A percentile compares a stretch with the other conserved stretches of the same genome.
phyloP scores from a whole-genome alignment of 1,140 invertebrate species.

The Aphis craccivora region DNA sequence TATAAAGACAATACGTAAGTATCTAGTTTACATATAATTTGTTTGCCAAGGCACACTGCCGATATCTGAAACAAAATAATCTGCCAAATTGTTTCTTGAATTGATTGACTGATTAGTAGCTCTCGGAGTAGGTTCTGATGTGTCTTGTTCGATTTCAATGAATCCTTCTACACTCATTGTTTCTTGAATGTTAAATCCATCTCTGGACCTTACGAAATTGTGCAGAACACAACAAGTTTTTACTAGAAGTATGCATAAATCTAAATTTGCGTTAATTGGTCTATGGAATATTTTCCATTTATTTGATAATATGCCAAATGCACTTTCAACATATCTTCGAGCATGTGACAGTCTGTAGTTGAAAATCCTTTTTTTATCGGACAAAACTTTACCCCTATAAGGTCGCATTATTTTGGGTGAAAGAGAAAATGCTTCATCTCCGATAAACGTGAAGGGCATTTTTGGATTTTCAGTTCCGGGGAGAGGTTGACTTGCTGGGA shows the following conservation, averaged over 20 bases:
- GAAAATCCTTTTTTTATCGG: conserved; percentile 29
- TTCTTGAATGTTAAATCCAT: conserved; percentile 60
- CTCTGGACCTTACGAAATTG: conserved; percentile 61
- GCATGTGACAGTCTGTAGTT: conserved; percentile 1
- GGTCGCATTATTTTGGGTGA: background rate
- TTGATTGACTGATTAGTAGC: background rate
- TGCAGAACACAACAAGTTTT: conserved; percentile 61
- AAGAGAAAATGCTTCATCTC: conserved; percentile 34
- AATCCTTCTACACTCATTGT: conserved; percentile 51
- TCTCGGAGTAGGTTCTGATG: background rate
- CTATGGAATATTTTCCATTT: conserved; percentile 59
- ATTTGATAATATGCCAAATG: conserved; percentile 34
- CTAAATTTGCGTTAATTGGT: conserved; percentile 60
- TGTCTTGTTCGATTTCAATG: background rate
- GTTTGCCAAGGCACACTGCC: conserved; percentile 36
- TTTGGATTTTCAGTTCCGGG: background rate
- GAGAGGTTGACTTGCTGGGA: background rate
- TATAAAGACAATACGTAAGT: too few species aligned
- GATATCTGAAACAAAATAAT: conserved; percentile 33
- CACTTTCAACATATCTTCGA: conserved; percentile 12
- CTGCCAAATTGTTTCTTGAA: conserved; percentile 33
- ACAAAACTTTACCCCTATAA: background rate
- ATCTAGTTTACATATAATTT: background rate
- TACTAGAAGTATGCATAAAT: conserved; percentile 60
- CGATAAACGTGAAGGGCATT: conserved; percentile 14